Evolutionary conservation across 2,113 vertebrate genomes (phyloP).

Genomic region (Pao palembangensis): DNA sequence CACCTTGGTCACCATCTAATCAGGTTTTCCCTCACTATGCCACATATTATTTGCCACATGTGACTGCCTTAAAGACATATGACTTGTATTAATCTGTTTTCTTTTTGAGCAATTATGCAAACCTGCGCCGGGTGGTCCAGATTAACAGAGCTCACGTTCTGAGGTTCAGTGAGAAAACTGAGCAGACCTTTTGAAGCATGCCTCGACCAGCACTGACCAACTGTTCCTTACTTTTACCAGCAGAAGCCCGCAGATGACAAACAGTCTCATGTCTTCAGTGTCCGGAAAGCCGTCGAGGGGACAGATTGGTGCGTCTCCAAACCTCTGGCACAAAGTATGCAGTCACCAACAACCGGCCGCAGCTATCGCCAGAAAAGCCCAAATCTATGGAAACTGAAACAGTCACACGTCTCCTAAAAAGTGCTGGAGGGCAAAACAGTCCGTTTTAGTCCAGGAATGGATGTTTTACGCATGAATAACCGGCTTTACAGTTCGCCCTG

Average conservation of each 20-base stretch:
- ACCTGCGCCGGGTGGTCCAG: not conserved
- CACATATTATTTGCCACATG: no score
- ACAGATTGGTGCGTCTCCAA: conserved; percentile 10
- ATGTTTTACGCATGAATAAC: conserved; percentile 24
- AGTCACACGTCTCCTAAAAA: not conserved
- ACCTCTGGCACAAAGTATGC: no score
- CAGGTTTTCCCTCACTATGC: no score
- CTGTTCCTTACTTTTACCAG: conserved; percentile 66
- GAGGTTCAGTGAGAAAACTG: not conserved
- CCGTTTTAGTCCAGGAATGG: conserved; percentile 23
- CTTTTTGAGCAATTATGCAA: conserved; percentile 23
- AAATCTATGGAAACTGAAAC: not conserved
- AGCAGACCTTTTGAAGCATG: no score
- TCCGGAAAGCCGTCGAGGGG: conserved; percentile 30
- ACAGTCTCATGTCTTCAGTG: conserved; percentile 43
- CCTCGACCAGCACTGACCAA: no score
- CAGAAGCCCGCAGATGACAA: conserved; percentile 59
- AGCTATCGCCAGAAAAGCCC: no score
- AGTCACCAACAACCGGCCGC: no score
- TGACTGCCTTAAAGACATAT: not conserved
- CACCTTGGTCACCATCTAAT: no score
- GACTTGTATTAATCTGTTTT: not conserved
- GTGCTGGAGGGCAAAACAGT: conserved; percentile 6
- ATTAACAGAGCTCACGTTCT: no score
- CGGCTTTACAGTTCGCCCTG: not conserved